Evolutionary conservation across 2,113 vertebrate genomes (phyloP).

Genomic region (Myotis yumanensis): DNA sequence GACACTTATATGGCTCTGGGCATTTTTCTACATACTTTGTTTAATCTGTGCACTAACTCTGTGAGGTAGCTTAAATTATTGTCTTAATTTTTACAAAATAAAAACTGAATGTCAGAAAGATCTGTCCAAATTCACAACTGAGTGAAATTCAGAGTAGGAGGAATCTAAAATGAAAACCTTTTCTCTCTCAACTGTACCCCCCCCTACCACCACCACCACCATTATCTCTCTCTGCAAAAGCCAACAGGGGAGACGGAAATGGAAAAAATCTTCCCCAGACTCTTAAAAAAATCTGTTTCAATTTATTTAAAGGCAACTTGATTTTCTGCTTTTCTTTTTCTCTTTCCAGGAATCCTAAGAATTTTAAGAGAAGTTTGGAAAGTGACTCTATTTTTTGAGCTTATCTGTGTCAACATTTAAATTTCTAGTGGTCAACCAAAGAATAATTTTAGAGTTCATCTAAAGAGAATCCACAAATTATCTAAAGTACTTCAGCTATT

Average conservation of each 20-base stretch:
- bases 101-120: not conserved
- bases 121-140: not conserved
- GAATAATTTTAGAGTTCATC: not conserved
- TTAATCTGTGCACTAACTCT: not conserved
- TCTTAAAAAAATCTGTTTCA: not conserved
- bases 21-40: not conserved
- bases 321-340: not conserved
- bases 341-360: not conserved
- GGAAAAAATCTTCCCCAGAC: not conserved
- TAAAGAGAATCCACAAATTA: not conserved
- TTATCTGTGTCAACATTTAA: not conserved
- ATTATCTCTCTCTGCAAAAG: not conserved
- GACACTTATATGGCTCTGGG: rapidly evolving
- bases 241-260: not conserved
- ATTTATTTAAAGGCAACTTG: not conserved
- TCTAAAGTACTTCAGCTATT: not conserved
- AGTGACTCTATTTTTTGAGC: not conserved
- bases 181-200: not conserved
- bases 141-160: not conserved
- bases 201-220: no score
- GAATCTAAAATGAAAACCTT: not conserved
- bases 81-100: not conserved
- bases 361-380: not conserved
- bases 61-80: not conserved
- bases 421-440: not conserved